Base-by-base conservation (phyloP, 2,888 invertebrate species). In the Colostygia pectinataria region DNA sequence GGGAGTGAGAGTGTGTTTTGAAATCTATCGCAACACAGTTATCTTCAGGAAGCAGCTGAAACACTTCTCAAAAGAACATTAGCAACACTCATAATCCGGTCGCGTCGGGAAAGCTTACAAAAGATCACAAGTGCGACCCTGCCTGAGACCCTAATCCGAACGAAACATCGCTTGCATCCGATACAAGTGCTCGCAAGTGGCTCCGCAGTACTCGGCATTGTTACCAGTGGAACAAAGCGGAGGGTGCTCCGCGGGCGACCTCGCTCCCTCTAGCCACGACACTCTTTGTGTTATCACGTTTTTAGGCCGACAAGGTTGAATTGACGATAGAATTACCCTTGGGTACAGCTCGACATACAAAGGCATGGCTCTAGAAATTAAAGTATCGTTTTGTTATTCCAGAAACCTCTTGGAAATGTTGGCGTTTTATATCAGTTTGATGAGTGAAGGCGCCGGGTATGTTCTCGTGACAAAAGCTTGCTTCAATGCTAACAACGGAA, bases 241-340 rank as follows among this genome's bases (percentile, higher is more conserved):
- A 87, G 86, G 71, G 86, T 77, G 61, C 86, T 87, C 63, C 20
- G 20, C 20, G 80, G 68, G 80, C 76, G 80, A 79, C 84, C 84
- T 83, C 82, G 77, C 76, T 60, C 72, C 66, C 71, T 66, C 70
- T 68, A 66, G 49, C 67, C 69, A 65, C 77, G 78, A 75, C 74
- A 83, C 78, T 84, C 84, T 87, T 87, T 87, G 83, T 85, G 78
- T 74, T 77, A 85, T 75, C 88, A 84, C 86, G 87, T 86, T 87
- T 85, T 88, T 83, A 86, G 81, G 80, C 76, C 80, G 71, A 71
- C 68, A 61, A 64, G 59, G 61, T 80, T 74, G 77, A 74, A 74
- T 75, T 71, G 70, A 74, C 76, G 73, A 72, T 75, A 72, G 69
- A 73, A 74, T 76, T 74, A 66, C 66, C 70, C 65, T 60, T 63